Conservation (phyloP, 2,113 vertebrate species). For the Hippocampus guttulatus region DNA sequence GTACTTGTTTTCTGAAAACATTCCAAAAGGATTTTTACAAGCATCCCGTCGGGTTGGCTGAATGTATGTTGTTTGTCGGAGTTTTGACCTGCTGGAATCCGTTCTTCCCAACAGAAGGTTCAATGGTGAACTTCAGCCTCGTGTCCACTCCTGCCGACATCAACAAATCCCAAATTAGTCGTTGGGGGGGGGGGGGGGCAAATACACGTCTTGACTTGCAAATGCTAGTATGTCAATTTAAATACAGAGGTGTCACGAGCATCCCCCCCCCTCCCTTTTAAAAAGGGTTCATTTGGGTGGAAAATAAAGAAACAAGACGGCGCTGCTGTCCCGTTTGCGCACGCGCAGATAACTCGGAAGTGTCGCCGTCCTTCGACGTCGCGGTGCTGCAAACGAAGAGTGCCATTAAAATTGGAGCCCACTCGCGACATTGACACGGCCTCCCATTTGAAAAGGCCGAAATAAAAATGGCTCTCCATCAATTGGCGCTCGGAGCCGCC, state of each 20-base stretch:
- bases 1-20: not conserved
- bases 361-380: slow-evolving; percentile 57
- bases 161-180: not conserved
- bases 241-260: no score
- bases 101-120: slow-evolving; percentile 92
- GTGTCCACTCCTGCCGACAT: slow-evolving; percentile 86
- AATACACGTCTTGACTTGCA: no score
- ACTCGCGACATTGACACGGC: no score
- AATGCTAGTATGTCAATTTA: no score
- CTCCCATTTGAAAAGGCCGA: not conserved
- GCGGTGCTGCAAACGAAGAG: slow-evolving; percentile 44
- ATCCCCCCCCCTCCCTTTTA: no score
- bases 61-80: not conserved
- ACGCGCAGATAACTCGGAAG: not conserved
- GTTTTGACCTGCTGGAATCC: slow-evolving; percentile 94
- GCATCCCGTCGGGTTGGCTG: not conserved
- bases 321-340: not conserved
- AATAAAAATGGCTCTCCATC: not conserved
- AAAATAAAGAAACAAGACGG: no score
- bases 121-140: slow-evolving; percentile 94
- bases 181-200: no score
- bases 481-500: not conserved
- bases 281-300: no score
- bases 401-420: no score
- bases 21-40: not conserved